Percentiles rank a stretch among this genome's conserved stretches.
These are phyloP conservation scores for Zosterops hypoxanthus DNA, from an alignment of 2,113 vertebrate genomes.

Conservation along the genomic window DNA sequence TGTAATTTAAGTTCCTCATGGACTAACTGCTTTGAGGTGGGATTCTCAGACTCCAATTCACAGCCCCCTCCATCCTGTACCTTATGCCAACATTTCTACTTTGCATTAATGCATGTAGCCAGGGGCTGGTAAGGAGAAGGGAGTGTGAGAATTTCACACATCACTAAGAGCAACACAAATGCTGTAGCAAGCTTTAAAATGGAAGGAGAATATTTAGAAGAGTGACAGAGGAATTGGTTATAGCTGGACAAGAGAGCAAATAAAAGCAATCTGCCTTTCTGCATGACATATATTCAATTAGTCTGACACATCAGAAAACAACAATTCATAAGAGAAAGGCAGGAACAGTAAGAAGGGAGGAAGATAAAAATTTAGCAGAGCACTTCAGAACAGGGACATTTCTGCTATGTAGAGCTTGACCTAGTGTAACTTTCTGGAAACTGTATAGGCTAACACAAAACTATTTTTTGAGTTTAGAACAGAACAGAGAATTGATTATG, in stretches of 20 bases:
- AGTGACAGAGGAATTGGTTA: background rate
- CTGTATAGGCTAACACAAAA: background rate
- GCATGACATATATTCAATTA: background rate
- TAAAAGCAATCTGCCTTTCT: background rate
- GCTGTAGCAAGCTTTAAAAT: background rate
- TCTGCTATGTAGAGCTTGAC: background rate
- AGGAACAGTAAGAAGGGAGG: background rate
- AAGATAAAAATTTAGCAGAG: background rate
- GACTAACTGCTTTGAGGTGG: background rate
- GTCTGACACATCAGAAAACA: background rate
- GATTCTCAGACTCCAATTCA: accelerated
- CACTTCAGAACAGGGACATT: background rate
- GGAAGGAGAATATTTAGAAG: background rate
- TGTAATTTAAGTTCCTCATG: background rate
- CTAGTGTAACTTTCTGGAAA: background rate
- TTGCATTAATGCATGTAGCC: background rate
- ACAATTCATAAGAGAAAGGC: background rate
- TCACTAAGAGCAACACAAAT: background rate
- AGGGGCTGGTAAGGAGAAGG: background rate
- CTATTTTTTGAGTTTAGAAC: background rate
- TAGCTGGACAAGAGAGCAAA: background rate
- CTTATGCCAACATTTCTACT: background rate
- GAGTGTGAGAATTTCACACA: background rate
- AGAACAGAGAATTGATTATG: background rate
- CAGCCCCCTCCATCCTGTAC: background rate